Base-by-base conservation (phyloP, 2,113 vertebrate species). In the Melanotaenia duboulayi region DNA sequence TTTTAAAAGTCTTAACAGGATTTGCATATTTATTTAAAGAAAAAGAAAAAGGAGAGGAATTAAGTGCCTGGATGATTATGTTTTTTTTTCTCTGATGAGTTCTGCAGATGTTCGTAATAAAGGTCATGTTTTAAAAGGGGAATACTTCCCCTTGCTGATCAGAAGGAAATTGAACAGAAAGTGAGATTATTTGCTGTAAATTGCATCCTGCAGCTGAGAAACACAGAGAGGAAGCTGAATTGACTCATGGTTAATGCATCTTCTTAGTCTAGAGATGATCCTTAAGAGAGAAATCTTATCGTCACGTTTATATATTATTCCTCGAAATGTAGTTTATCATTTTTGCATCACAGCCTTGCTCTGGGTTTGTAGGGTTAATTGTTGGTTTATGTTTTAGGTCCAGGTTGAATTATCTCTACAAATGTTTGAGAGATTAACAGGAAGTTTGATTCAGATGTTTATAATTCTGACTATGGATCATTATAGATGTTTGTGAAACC, bases 161-260 rank as follows among this genome's bases (percentile, higher is more conserved):
- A 65, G 63, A 37, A 62, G 73, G 42, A 70, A 80, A 63, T 54
- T 40, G 1, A 24, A 60, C 44, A 69, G 62, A 61, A 69, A 72
- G 51, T 44, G 40, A 70, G 32, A 64, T 65, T 55, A 74, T 78
- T 60, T 48, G 3, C 54, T 56, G 32, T 23, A 61, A 74, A 74
- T 48, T 66, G 25, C 39, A 63, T 65, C 57, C 24, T 59, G 44
- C 4, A 48, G 65, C 76, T 61, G 17, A 48, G 16, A 48, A 14
- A n/a, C 16, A 46, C 4, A 63, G 28, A 40, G 28, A 8, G 37
- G 35, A 28, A 57, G n/a, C 55, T 32, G 25, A n/a, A 7, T 7
- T 4, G 24, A 58, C 40, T 37, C 25, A 64, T 2, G 7, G 23
- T 25, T 20, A 24, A 32, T 44, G 40, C 50, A 51, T 54, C 11